phyloP scores from a whole-genome alignment of 2,888 invertebrate species.

The Andricus curvator region DNA sequence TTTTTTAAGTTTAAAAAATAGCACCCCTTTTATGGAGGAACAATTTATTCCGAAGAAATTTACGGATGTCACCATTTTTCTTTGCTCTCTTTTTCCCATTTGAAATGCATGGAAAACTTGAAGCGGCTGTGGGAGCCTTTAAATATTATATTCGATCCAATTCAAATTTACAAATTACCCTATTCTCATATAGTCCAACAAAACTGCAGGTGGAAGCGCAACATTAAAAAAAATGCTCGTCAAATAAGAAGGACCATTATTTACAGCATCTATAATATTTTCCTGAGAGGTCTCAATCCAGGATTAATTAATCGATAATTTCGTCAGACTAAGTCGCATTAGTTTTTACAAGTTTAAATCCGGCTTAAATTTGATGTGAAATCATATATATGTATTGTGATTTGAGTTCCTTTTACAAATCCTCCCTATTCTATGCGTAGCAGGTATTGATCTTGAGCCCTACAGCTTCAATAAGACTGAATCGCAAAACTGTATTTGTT shows the following conservation, averaged over 20 bases:
- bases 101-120: too few relatives aligned
- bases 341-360: neutral
- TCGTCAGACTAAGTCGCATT: neutral
- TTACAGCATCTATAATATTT: neutral
- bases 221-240: too few relatives aligned
- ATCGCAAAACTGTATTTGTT: neutral
- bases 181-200: too few relatives aligned
- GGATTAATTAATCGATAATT: neutral
- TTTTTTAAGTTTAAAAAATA: too few relatives aligned
- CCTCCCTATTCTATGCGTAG: neutral
- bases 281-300: neutral
- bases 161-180: too few relatives aligned
- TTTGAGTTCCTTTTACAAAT: neutral
- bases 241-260: neutral
- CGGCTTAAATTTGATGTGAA: neutral
- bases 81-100: too few relatives aligned
- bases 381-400: neutral
- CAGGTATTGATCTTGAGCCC: neutral
- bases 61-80: too few relatives aligned
- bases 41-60: too few relatives aligned
- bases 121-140: too few relatives aligned
- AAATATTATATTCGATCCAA: too few relatives aligned
- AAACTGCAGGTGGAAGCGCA: too few relatives aligned
- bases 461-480: neutral
- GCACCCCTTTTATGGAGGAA: too few relatives aligned